Conservation (phyloP, 2,797 vertebrate genomes). For the Periophthalmus magnuspinnatus region DNA sequence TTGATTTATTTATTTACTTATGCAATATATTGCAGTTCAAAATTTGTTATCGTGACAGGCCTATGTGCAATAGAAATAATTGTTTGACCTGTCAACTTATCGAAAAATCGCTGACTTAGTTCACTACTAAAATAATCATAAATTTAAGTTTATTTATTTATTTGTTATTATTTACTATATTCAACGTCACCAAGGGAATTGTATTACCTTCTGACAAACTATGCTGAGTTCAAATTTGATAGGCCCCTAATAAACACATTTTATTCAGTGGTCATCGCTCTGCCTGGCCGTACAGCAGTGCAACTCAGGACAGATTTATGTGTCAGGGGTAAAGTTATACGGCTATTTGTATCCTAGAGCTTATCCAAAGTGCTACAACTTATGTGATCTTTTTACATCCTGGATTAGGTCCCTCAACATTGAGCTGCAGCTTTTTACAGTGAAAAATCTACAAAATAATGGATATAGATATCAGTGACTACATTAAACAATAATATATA, state of each 20-base stretch:
- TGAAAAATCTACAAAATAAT: neutral
- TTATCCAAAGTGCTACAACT: neutral
- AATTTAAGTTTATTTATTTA: neutral
- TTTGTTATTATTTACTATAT: neutral
- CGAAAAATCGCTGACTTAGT: too few species aligned
- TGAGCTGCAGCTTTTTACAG: neutral
- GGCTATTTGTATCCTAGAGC: constrained; percentile 3
- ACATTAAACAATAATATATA: neutral
- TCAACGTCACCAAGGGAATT: neutral
- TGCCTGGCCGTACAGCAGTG: neutral
- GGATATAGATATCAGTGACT: neutral
- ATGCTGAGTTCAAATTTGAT: neutral
- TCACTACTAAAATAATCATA: too few species aligned
- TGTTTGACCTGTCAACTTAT: too few species aligned
- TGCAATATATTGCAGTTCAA: too few species aligned
- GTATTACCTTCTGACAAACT: neutral
- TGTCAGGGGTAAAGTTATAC: neutral
- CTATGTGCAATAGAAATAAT: too few species aligned
- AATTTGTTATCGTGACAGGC: too few species aligned
- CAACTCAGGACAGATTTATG: neutral
- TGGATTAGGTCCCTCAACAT: neutral
- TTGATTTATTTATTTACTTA: too few species aligned
- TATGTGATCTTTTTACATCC: constrained; percentile 7
- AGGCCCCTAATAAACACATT: constrained; percentile 2
- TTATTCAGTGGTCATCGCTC: neutral